Percentiles rank a stretch among this genome's conserved stretches.
Evolutionary conservation across 2,888 invertebrate species (phyloP).

Genomic region (Hipparchia sbordonii): DNA sequence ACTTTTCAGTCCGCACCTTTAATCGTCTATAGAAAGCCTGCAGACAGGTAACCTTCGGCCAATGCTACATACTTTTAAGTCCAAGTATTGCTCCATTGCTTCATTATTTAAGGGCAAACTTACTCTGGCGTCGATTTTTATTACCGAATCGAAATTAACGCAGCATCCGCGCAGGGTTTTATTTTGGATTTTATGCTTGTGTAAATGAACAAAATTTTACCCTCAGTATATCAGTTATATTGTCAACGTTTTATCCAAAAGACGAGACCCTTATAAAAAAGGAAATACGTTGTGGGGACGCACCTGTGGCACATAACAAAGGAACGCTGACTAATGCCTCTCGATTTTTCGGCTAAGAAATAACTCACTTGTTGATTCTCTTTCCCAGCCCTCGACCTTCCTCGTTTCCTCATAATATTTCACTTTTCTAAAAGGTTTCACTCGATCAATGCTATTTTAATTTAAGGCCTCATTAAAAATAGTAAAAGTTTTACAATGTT

Average conservation of each 20-base stretch:
- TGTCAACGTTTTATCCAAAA: conserved; percentile 20
- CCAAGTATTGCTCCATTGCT: no score
- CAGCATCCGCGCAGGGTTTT: background rate
- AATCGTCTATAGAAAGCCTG: no score
- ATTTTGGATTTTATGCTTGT: background rate
- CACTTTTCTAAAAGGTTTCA: conserved; percentile 26
- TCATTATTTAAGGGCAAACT: no score
- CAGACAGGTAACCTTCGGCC: no score
- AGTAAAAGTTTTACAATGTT: background rate
- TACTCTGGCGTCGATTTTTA: no score
- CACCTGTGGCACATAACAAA: conserved; percentile 74
- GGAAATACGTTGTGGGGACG: conserved; percentile 54
- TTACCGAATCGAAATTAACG: no score
- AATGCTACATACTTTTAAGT: no score
- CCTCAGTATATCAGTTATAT: background rate
- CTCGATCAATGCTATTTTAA: background rate
- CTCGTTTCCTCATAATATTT: conserved; percentile 28
- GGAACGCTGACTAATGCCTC: conserved; percentile 69
- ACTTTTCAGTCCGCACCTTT: no score
- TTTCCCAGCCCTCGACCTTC: conserved; percentile 51
- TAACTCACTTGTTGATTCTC: conserved; percentile 77
- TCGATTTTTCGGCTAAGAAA: conserved; percentile 73
- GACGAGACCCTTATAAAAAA: conserved; percentile 58
- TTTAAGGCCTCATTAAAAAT: background rate
- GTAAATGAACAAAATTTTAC: background rate